Base-by-base conservation (phyloP, 1,140 invertebrate species). In the Pseudachorutes palmiensis region DNA sequence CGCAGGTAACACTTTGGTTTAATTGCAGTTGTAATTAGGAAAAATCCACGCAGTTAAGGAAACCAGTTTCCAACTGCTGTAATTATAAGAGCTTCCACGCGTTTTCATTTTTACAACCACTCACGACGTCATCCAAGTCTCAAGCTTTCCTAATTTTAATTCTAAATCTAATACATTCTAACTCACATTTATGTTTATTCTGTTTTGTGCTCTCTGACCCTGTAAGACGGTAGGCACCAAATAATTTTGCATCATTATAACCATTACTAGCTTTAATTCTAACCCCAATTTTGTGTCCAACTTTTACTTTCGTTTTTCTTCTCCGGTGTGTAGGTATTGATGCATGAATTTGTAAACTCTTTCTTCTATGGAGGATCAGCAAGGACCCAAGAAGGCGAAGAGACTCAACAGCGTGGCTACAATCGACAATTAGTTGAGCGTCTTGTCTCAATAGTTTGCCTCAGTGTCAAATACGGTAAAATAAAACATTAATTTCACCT, bases 401-500 rank as follows among this genome's bases (percentile, higher is more conserved):
- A 58, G 22, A 51, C 41, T 29, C 9, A 66, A 12, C 33, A 28
- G 14, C 1, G 78, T 77, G 49, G 77, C 26, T 93, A 91, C 75
- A 91, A 90, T 76, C 83, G 85, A 33, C 81, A 83, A 30, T 77
- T 94, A 49, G 86, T 92, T 58, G 89, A 93, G 73, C 85, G 85
- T 78, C 79, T 94, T 30, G 84, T 94, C 64, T 81, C 86, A 55
- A 91, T 94, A 57, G 87, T 94, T 55, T 93, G 90, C 78, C 91
- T 93, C 80, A 66, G 72, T 12, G 74, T 73, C 58, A 74, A 75
- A 70, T 68, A 67, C 45, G 74, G 70, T 75, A 66, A 67, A 62
- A 2, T 24, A 9, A 32, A 12, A 45, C 36, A 45, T 12, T n/a
- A n/a, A n/a, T n/a, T n/a, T n/a, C n/a, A n/a, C n/a, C n/a, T n/a